Evolutionary conservation across 2,797 vertebrate species (phyloP).

Genomic region (Chrosomus eos): DNA sequence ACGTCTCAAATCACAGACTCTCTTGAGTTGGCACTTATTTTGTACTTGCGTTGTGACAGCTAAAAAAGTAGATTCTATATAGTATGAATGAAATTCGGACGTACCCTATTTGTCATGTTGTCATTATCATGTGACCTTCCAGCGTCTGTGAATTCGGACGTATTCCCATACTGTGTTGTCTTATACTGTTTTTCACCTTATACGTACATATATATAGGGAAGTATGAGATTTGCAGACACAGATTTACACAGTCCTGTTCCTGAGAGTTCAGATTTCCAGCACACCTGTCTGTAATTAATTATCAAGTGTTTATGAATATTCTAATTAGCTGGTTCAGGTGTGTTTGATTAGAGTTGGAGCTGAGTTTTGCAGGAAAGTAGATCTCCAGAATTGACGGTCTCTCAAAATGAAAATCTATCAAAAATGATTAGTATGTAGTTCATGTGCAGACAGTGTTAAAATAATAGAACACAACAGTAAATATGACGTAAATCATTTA

Average conservation of each 20-base stretch:
- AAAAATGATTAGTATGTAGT: neutral
- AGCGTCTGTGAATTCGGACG: neutral
- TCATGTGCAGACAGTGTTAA: neutral
- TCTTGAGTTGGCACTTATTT: neutral
- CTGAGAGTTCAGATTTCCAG: neutral
- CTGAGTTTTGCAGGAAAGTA: neutral
- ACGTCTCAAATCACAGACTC: neutral
- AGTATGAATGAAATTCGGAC: neutral
- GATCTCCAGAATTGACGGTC: neutral
- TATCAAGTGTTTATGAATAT: neutral
- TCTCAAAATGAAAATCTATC: neutral
- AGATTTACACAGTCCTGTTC: neutral
- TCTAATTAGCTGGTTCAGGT: neutral
- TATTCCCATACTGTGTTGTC: neutral
- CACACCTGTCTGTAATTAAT: neutral
- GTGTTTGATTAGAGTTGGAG: neutral
- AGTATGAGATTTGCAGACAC: neutral
- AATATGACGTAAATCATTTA: too few species aligned
- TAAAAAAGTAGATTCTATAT: neutral
- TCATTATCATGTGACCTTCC: neutral
- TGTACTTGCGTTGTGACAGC: too few species aligned
- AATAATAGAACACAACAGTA: neutral
- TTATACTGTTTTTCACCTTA: neutral
- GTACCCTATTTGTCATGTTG: neutral
- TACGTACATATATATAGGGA: too few species aligned